Evolutionary conservation across 1,140 invertebrate species (phyloP).

Genomic region (Meteorus sp.): DNA sequence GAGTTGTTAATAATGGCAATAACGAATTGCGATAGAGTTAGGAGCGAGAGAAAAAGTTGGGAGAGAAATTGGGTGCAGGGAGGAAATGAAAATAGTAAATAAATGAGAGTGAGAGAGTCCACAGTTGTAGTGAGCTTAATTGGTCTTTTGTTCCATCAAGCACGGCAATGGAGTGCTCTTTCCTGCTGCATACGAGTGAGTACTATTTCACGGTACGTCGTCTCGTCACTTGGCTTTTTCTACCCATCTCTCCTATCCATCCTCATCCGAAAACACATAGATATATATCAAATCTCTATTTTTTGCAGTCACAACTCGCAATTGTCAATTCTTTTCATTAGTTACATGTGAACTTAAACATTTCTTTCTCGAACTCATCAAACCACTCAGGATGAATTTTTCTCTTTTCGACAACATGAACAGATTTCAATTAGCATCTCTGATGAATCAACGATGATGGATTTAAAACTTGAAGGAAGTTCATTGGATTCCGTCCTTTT

Average conservation of each 20-base stretch:
- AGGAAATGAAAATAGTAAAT: background rate
- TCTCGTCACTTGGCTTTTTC: slow-evolving; percentile 15
- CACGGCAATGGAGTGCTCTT: slow-evolving; percentile 20
- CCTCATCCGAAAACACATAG: background rate
- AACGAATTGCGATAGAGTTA: background rate
- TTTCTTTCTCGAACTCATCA: background rate
- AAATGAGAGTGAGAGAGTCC: background rate
- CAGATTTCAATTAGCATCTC: too few relatives aligned
- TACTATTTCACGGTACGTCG: slow-evolving; percentile 26
- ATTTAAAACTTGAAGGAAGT: too few relatives aligned
- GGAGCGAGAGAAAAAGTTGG: background rate
- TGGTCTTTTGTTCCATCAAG: slow-evolving; percentile 24
- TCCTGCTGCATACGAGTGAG: slow-evolving; percentile 20
- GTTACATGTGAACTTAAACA: background rate
- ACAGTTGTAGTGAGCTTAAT: slow-evolving; percentile 21
- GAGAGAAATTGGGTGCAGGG: background rate
- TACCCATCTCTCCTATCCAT: background rate
- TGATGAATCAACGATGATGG: too few relatives aligned
- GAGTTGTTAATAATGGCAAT: too few relatives aligned
- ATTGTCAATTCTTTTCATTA: too few relatives aligned
- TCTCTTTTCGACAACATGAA: background rate
- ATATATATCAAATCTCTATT: background rate
- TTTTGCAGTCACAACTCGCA: background rate
- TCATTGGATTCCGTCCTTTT: too few relatives aligned
- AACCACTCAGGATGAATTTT: background rate